Evolutionary conservation across 2,888 invertebrate species (phyloP).

Genomic region (Falcaria lacertinaria): DNA sequence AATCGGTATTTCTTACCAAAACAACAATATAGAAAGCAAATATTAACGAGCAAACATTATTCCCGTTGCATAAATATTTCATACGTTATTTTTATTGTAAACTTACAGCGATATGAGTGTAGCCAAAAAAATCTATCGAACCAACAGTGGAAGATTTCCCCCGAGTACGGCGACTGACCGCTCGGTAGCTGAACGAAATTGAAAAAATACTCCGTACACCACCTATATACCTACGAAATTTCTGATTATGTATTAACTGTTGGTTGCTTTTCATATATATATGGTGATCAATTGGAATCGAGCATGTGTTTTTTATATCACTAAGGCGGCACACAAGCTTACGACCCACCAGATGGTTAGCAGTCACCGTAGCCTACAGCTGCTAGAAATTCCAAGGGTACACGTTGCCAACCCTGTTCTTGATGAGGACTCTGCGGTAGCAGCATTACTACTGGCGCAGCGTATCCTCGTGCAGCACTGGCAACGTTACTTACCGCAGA

Average conservation of each 20-base stretch:
- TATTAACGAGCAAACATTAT: slow-evolving; percentile 13
- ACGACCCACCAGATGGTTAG: no score
- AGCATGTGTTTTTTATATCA: no score
- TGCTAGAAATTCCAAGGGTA: no score
- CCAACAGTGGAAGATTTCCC: slow-evolving; percentile 65
- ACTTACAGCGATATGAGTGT: slow-evolving; percentile 34
- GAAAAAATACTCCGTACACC: slow-evolving; percentile 38
- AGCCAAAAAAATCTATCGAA: slow-evolving; percentile 62
- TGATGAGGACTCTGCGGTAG: no score
- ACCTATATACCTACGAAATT: background rate
- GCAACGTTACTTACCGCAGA: no score
- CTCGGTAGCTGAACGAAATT: slow-evolving; percentile 42
- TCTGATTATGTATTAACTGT: background rate
- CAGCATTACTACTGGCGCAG: no score
- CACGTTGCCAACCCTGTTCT: no score
- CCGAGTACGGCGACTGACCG: slow-evolving; percentile 50
- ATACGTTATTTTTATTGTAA: slow-evolving; percentile 46
- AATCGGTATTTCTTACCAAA: background rate
- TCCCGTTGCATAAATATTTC: slow-evolving; percentile 22
- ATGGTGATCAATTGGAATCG: no score
- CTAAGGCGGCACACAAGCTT: no score
- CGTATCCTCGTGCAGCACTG: no score
- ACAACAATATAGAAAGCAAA: slow-evolving; percentile 4
- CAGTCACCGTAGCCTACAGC: no score
- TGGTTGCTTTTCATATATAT: no score